These are phyloP conservation scores for Heteromormyrus szaboi DNA, from an alignment of 2,797 vertebrate species.

Conservation along the genomic window DNA sequence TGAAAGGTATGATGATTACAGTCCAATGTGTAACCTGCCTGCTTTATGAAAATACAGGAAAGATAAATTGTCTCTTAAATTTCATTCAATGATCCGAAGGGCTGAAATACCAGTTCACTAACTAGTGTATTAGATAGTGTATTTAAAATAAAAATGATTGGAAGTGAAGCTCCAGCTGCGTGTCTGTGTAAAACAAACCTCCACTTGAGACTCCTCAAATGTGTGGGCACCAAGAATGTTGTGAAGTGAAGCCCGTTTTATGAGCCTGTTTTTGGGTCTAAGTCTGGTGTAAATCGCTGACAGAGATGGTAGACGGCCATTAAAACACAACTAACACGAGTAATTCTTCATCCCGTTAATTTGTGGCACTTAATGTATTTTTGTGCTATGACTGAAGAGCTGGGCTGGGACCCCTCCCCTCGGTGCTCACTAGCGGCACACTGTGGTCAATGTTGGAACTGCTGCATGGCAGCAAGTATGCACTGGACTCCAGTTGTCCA, in stretches of 20 bases:
- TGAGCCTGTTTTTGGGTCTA: background rate
- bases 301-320: background rate
- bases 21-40: too few relatives aligned
- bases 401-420: background rate
- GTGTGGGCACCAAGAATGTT: background rate
- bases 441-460: constrained; percentile 29
- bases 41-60: background rate
- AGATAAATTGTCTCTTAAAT: background rate
- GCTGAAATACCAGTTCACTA: background rate
- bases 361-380: background rate
- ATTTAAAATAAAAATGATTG: background rate
- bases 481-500: background rate
- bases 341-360: background rate
- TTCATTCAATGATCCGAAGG: background rate
- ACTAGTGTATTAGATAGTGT: background rate
- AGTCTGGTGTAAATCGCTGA: background rate
- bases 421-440: constrained; percentile 1
- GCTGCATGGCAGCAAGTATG: background rate
- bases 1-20: background rate
- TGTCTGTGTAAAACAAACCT: background rate
- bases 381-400: background rate
- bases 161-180: background rate
- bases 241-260: background rate
- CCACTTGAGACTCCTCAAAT: background rate
- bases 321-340: background rate